Conservation (phyloP, 2,797 vertebrate species). For the Mionectes olivaceus region DNA sequence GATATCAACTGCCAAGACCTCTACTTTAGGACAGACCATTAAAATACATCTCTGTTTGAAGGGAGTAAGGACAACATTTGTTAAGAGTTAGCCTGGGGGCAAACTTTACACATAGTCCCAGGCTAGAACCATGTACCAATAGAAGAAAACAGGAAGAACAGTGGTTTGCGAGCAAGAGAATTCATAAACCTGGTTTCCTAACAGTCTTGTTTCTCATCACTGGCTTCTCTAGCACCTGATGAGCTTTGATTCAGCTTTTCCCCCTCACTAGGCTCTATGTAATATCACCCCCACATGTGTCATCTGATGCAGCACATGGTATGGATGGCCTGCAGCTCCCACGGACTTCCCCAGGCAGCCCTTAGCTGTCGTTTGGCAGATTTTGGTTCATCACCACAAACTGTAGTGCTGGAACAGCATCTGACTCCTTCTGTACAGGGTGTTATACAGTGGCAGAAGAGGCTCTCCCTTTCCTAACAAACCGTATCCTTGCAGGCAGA, state of each 20-base stretch:
- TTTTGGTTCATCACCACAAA: not conserved
- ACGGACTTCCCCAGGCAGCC: not conserved
- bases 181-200: not conserved
- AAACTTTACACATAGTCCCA: not conserved
- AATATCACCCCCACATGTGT: rapidly evolving
- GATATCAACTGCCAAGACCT: not conserved
- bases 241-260: not conserved
- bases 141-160: not conserved
- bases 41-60: not conserved
- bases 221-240: not conserved
- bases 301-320: not conserved
- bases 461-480: not conserved
- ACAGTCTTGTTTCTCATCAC: not conserved
- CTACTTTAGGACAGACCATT: not conserved
- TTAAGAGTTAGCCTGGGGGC: not conserved
- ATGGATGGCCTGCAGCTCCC: not conserved
- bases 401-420: not conserved
- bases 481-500: not conserved
- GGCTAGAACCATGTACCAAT: not conserved
- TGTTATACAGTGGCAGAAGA: not conserved
- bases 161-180: not conserved
- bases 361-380: not conserved
- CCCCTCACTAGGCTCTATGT: not conserved
- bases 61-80: not conserved
- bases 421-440: not conserved